Evolutionary conservation across 2,113 vertebrate genomes (phyloP).

Genomic region (Pagrus major): DNA sequence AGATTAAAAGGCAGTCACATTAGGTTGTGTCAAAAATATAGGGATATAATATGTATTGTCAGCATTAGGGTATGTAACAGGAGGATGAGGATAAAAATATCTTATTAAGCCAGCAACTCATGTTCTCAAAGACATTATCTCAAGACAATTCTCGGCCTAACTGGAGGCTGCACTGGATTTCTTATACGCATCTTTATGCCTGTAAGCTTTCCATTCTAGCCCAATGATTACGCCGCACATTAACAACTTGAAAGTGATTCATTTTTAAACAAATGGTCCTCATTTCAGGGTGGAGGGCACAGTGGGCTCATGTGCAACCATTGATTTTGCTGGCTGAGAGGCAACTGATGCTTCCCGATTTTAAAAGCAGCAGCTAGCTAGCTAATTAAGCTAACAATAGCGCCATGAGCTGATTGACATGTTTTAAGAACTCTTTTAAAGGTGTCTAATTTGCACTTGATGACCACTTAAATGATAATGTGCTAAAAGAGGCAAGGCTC

Average conservation of each 20-base stretch:
- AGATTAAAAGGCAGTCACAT: neutral
- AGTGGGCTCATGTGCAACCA: too few species aligned
- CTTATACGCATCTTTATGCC: too few species aligned
- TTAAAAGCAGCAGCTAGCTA: neutral
- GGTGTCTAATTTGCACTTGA: too few species aligned
- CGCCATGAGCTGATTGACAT: neutral
- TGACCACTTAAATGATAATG: neutral
- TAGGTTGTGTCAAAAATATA: constrained; percentile 13
- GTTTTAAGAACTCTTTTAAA: too few species aligned
- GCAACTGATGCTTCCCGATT: neutral
- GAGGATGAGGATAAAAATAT: neutral
- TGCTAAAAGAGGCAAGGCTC: neutral
- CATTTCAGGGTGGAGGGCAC: too few species aligned
- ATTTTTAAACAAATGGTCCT: too few species aligned
- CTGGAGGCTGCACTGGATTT: too few species aligned
- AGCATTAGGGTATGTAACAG: neutral
- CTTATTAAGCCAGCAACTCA: neutral
- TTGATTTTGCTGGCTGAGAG: neutral
- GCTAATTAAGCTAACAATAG: neutral
- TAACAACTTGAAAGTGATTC: too few species aligned
- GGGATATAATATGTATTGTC: neutral
- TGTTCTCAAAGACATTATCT: constrained; percentile 9
- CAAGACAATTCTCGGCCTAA: neutral
- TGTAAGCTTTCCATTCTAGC: neutral
- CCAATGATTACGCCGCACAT: neutral